Conservation (phyloP, 2,888 invertebrate species). For the Ichneumon xanthorius region DNA sequence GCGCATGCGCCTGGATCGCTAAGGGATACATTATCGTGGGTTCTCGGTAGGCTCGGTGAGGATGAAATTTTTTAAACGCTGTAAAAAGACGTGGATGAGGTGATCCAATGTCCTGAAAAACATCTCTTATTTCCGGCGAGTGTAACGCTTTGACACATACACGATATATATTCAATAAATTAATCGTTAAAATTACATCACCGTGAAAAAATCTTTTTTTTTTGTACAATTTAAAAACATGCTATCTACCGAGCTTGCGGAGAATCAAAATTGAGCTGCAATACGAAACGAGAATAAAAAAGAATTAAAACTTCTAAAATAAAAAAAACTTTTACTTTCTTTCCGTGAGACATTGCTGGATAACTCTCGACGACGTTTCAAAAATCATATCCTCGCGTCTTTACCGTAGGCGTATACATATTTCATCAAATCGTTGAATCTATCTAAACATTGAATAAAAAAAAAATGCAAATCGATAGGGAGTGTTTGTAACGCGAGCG, state of each 20-base stretch:
- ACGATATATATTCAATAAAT: background rate
- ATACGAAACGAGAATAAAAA: background rate
- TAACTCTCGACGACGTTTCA: background rate
- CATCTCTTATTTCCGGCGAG: background rate
- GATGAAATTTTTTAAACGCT: background rate
- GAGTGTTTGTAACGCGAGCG: conserved; percentile 69
- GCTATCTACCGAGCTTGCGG: background rate
- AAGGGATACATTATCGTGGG: background rate
- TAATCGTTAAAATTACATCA: background rate
- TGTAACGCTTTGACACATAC: background rate
- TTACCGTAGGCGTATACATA: background rate
- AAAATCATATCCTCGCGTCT: background rate
- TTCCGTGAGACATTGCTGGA: background rate
- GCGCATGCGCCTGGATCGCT: conserved; percentile 36
- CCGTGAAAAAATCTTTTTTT: background rate
- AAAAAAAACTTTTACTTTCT: background rate
- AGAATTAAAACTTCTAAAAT: background rate
- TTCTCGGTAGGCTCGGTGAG: background rate
- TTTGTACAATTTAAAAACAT: background rate
- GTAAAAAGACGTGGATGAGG: background rate
- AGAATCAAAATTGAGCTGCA: background rate
- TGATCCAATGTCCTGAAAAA: background rate
- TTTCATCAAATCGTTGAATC: background rate
- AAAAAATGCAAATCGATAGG: conserved; percentile 78
- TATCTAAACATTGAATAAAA: conserved; percentile 1